Evolutionary conservation across 2,113 vertebrate genomes (phyloP).

Genomic region (Istiophorus platypterus): DNA sequence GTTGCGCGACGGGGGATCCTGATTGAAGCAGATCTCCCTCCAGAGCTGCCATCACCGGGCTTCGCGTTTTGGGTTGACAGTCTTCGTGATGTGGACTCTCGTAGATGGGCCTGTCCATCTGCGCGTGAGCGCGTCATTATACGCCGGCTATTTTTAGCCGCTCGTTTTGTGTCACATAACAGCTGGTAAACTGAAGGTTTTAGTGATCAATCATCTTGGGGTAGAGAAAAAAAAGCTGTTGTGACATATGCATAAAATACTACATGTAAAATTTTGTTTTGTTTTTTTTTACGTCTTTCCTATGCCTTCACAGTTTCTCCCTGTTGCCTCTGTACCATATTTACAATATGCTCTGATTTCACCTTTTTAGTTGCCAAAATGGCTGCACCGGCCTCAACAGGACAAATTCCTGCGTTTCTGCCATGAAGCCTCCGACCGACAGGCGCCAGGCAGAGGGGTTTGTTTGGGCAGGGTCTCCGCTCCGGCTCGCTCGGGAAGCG

Average conservation of each 20-base stretch:
- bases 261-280: not conserved
- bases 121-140: no score
- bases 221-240: no score
- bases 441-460: conserved; percentile 43
- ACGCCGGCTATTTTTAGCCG: not conserved
- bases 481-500: conserved; percentile 62
- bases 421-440: conserved; percentile 37
- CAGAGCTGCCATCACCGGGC: conserved; percentile 40
- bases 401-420: conserved; percentile 25
- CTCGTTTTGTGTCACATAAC: not conserved
- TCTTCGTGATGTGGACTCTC: conserved; percentile 61
- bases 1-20: conserved; percentile 41
- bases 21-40: conserved; percentile 49
- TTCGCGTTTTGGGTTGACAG: conserved; percentile 64
- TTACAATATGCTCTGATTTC: conserved; percentile 22
- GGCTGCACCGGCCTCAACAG: conserved; percentile 33
- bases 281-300: not conserved
- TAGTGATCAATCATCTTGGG: not conserved
- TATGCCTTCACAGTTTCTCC: not conserved
- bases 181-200: not conserved
- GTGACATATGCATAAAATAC: not conserved
- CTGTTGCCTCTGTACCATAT: not conserved
- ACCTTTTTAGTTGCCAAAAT: conserved; percentile 34
- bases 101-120: conserved; percentile 53
- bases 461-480: conserved; percentile 44